A percentile compares a stretch with the other conserved stretches of the same genome.
Conservation (phyloP, 2,113 vertebrate species). For the Ibidorhyncha struthersii region DNA sequence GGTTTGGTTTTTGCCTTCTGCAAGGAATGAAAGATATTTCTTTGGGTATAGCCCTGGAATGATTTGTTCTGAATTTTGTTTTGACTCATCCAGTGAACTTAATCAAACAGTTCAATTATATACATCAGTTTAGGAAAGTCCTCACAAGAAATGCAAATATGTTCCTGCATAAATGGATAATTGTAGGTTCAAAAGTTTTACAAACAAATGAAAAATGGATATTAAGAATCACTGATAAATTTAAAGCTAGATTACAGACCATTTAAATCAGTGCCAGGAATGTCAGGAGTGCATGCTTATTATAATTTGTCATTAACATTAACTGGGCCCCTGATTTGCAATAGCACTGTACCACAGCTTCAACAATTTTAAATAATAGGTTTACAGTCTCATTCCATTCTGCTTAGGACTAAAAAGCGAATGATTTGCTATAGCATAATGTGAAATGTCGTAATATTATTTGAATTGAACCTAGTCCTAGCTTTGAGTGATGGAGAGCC, state of each 20-base stretch:
- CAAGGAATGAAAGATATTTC: neutral
- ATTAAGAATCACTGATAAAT: neutral
- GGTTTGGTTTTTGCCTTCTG: neutral
- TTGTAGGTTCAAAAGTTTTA: neutral
- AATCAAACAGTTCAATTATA: neutral
- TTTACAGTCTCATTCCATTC: neutral
- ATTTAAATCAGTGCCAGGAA: neutral
- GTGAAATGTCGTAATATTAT: neutral
- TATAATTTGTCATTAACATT: neutral
- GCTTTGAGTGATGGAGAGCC: neutral
- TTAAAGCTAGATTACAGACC: neutral
- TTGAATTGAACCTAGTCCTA: neutral
- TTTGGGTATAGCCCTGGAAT: conserved; percentile 35
- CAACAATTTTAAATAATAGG: neutral
- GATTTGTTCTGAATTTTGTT: neutral
- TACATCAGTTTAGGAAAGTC: neutral
- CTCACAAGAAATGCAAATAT: neutral
- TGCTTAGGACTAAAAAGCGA: neutral
- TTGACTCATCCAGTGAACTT: neutral
- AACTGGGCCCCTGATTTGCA: neutral
- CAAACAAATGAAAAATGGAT: neutral
- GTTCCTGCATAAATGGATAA: neutral
- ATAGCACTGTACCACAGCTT: neutral
- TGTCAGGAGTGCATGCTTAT: neutral
- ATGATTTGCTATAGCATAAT: neutral